phyloP scores from a whole-genome alignment of 1,140 invertebrate species.

The Cylas formicarius region DNA sequence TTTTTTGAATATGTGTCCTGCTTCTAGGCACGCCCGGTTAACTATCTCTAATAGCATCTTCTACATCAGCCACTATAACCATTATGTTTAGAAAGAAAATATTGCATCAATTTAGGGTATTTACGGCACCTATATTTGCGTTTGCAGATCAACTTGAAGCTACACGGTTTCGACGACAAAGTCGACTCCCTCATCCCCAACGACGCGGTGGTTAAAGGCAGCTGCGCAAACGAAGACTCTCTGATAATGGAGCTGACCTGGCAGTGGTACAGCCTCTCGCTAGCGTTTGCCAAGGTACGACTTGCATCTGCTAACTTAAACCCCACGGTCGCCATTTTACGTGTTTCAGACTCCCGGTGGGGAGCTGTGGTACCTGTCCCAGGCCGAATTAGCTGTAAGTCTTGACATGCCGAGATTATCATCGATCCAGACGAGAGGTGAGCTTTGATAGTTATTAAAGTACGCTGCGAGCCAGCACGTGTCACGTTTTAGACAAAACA shows the following conservation, averaged over 20 bases:
- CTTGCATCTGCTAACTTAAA: too few species aligned
- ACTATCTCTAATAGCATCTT: too few species aligned
- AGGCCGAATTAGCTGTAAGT: conserved; percentile 56
- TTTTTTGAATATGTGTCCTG: too few species aligned
- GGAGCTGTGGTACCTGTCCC: conserved; percentile 75
- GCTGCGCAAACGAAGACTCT: conserved; percentile 61
- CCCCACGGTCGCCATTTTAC: background rate
- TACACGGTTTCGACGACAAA: conserved; percentile 34
- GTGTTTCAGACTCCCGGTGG: conserved; percentile 65
- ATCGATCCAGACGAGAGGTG: conserved; percentile 42
- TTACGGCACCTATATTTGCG: too few species aligned
- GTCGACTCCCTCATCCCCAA: conserved; percentile 37
- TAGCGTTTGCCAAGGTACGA: conserved; percentile 63
- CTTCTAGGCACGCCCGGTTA: too few species aligned
- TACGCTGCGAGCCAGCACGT: background rate
- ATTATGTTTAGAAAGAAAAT: too few species aligned
- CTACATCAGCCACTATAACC: too few species aligned
- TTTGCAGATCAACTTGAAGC: conserved; percentile 38
- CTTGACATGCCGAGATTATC: conserved; percentile 42
- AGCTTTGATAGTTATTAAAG: conserved; percentile 42
- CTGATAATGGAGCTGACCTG: conserved; percentile 62
- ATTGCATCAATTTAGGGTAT: conserved; percentile 12
- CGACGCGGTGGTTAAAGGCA: conserved; percentile 36
- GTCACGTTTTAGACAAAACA: conserved; percentile 40
- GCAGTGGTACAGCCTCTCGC: conserved; percentile 59